These are phyloP conservation scores for Metalampra italica DNA, from an alignment of 2,888 invertebrate genomes.

Conservation along the genomic window DNA sequence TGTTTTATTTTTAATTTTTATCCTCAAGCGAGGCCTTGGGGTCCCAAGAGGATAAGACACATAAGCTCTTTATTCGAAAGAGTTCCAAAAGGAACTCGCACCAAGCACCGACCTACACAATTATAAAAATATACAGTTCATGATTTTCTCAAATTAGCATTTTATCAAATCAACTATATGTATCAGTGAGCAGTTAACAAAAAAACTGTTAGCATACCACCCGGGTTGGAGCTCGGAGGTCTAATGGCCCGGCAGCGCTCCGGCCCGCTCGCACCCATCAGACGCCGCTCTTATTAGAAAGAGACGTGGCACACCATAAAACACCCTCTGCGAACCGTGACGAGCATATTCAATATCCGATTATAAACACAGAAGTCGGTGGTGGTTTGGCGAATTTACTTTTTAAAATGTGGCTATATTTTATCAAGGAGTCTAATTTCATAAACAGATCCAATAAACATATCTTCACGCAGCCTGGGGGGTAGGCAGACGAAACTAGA, in stretches of 20 bases:
- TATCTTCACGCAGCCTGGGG: too few relatives aligned
- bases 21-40: too few relatives aligned
- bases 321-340: conserved; percentile 12
- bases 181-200: neutral
- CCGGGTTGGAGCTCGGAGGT: conserved; percentile 2
- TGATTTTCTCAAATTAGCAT: too few relatives aligned
- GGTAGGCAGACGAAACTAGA: too few relatives aligned
- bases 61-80: too few relatives aligned
- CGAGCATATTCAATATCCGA: conserved; percentile 12
- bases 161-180: too few relatives aligned
- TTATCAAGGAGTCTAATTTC: neutral
- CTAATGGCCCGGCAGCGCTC: neutral
- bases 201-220: conserved; percentile 5
- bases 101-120: too few relatives aligned
- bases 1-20: too few relatives aligned
- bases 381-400: neutral
- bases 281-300: neutral
- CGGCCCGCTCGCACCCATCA: conserved; percentile 1
- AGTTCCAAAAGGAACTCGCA: too few relatives aligned
- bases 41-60: too few relatives aligned
- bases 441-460: too few relatives aligned
- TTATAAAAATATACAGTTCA: too few relatives aligned
- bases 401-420: neutral
- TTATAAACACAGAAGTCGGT: conserved; percentile 7
- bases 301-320: conserved; percentile 9